Evolutionary conservation across 2,113 vertebrate genomes (phyloP).

Genomic region (Eudyptes chrysolophus): DNA sequence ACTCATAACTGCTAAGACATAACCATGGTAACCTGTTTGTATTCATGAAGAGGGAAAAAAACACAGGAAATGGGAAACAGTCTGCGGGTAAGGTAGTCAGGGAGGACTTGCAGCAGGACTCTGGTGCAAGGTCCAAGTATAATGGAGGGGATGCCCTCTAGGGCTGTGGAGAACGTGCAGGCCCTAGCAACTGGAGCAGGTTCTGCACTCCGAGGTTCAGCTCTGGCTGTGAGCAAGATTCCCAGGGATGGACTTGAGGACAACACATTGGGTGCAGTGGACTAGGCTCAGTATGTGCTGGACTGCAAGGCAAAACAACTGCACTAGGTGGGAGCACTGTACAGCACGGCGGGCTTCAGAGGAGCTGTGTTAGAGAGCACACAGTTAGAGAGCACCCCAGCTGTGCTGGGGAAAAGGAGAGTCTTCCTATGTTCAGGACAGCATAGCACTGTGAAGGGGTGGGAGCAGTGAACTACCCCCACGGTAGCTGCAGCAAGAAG

Average conservation of each 20-base stretch:
- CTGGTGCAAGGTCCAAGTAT: background rate
- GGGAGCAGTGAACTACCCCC: background rate
- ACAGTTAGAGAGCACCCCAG: background rate
- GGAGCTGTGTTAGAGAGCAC: background rate
- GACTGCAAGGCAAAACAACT: background rate
- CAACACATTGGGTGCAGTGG: background rate
- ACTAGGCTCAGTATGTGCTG: background rate
- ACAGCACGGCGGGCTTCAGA: background rate
- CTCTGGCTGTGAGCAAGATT: background rate
- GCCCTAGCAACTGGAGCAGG: background rate
- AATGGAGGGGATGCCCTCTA: rapidly evolving
- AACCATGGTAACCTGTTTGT: background rate
- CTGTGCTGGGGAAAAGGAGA: background rate
- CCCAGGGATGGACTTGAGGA: background rate
- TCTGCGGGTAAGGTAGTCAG: background rate
- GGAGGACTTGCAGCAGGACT: background rate
- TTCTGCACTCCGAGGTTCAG: background rate
- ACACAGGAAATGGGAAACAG: background rate
- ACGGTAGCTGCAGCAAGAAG: background rate
- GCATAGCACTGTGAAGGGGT: background rate
- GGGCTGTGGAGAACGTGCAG: background rate
- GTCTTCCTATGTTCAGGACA: background rate
- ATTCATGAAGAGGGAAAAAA: background rate
- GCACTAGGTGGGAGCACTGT: background rate
- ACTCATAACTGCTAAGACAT: background rate